phyloP scores from a whole-genome alignment of 2,113 vertebrate genomes.

The Agapornis roseicollis region DNA sequence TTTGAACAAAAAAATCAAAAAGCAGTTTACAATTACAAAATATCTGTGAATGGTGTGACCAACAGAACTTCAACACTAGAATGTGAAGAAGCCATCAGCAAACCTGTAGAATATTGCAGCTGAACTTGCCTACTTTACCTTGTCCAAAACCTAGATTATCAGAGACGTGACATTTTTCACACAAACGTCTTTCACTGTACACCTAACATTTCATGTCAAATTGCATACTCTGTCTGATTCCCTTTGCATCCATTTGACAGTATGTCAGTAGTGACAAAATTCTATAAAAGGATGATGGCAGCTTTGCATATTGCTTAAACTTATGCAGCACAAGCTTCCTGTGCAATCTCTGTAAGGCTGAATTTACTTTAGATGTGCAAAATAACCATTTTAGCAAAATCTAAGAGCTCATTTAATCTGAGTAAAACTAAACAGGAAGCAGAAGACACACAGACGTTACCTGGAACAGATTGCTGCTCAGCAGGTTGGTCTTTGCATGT shows the following conservation, averaged over 20 bases:
- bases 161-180: slow-evolving; percentile 19
- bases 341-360: slow-evolving; percentile 58
- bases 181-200: slow-evolving; percentile 6
- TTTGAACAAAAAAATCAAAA: background rate
- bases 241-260: slow-evolving; percentile 46
- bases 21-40: background rate
- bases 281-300: slow-evolving; percentile 67
- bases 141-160: background rate
- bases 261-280: slow-evolving; percentile 53
- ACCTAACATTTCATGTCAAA: slow-evolving; percentile 39
- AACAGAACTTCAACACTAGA: background rate
- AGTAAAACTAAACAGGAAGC: slow-evolving; percentile 7
- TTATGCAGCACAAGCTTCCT: slow-evolving; percentile 49
- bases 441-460: background rate
- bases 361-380: slow-evolving; percentile 48
- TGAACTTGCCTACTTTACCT: background rate
- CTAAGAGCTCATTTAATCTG: background rate
- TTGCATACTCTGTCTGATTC: slow-evolving; percentile 17
- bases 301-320: slow-evolving; percentile 57
- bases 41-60: background rate
- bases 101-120: background rate
- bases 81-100: background rate
- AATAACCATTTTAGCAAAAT: background rate
- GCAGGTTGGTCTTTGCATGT: background rate
- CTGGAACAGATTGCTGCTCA: slow-evolving; percentile 23